Conservation (phyloP, 2,888 invertebrate species). For the Physocephala rufipes region DNA sequence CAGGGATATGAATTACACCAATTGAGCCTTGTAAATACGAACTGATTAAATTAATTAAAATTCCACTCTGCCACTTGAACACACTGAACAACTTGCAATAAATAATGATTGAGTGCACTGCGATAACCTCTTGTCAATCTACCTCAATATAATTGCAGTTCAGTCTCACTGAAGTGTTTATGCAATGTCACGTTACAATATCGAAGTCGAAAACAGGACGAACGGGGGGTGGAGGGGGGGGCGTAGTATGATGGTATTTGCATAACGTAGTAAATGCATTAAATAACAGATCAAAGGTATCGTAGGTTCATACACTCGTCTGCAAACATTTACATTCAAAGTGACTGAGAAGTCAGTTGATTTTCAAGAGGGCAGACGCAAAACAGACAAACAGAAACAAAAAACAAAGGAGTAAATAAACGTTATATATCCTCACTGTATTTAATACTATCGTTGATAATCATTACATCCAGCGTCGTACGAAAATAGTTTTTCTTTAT, state of each 20-base stretch:
- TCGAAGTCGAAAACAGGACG: not conserved
- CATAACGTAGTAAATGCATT: slow-evolving; percentile 17
- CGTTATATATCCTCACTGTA: not conserved
- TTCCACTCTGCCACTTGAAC: slow-evolving; percentile 7
- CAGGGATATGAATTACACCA: too few relatives aligned
- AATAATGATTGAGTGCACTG: too few relatives aligned
- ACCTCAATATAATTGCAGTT: too few relatives aligned
- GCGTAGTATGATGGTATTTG: not conserved
- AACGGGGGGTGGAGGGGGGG: too few relatives aligned
- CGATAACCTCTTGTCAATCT: too few relatives aligned
- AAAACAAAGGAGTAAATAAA: not conserved
- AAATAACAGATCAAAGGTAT: too few relatives aligned
- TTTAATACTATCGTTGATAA: too few relatives aligned
- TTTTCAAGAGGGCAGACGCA: not conserved
- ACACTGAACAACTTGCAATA: not conserved
- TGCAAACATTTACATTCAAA: not conserved
- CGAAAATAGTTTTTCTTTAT: too few relatives aligned
- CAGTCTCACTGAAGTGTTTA: not conserved
- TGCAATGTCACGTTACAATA: not conserved
- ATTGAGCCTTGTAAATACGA: too few relatives aligned
- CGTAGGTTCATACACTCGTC: not conserved
- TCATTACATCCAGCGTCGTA: too few relatives aligned
- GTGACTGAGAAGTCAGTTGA: not conserved
- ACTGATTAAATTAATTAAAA: slow-evolving; percentile 9
- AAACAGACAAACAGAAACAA: not conserved